Conservation (phyloP, 2,113 vertebrate genomes). For the Megaceryle torquata region DNA sequence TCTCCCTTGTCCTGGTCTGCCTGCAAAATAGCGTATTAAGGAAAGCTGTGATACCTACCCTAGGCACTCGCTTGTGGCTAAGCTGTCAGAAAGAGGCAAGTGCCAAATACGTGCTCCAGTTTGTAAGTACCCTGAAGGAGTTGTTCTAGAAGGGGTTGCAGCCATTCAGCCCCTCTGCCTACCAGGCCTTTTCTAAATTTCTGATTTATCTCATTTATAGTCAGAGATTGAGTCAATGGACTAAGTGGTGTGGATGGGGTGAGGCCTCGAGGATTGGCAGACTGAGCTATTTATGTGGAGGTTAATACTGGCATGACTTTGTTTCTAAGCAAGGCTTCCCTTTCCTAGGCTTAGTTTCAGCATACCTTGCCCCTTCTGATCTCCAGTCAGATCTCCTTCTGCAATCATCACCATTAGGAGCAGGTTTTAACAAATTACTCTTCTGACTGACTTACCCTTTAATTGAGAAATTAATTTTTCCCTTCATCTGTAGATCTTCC, state of each 20-base stretch:
- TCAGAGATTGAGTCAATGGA: not conserved
- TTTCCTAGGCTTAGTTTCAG: not conserved
- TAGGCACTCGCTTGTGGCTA: not conserved
- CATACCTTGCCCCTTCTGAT: not conserved
- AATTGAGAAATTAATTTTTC: not conserved
- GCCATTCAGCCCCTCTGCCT: not conserved
- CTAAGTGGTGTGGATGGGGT: not conserved
- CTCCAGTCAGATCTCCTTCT: not conserved
- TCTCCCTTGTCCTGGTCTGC: not conserved
- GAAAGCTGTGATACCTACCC: not conserved
- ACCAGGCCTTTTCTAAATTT: not conserved
- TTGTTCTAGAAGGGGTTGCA: not conserved
- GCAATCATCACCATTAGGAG: not conserved
- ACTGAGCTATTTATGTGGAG: not conserved
- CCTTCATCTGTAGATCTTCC: not conserved
- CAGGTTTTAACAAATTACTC: not conserved
- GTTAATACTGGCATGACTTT: not conserved
- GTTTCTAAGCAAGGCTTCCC: not conserved
- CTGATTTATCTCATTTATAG: not conserved
- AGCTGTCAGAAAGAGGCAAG: not conserved
- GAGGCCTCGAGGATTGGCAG: not conserved
- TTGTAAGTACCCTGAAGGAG: not conserved
- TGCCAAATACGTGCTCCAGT: not conserved
- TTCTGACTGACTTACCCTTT: not conserved
- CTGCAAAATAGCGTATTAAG: not conserved